Base-by-base conservation (phyloP, 2,797 vertebrate genomes). In the Rhinogobio ventralis region DNA sequence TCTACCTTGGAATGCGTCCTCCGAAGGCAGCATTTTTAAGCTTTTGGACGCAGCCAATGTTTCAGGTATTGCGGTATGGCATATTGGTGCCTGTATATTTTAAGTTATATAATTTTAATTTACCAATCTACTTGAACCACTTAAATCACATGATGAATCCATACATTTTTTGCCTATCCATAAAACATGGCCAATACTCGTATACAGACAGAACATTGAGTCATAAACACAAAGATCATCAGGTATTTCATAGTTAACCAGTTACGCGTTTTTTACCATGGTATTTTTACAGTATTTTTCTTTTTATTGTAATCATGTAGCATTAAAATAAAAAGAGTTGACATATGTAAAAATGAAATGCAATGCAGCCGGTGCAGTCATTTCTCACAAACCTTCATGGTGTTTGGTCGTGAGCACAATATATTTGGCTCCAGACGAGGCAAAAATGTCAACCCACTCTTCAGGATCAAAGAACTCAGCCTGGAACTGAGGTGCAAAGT, bases 341-440 rank as follows among this genome's bases (percentile, higher is more conserved):
- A n/a, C 20, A 15, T 57, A 25, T 25, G 11, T 6, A 33, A 4
- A 79, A 46, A 30, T 23, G 0, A 57, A 39, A 7, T 19, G 15
- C 23, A 46, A 9, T 42, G 76, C 55, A 79, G 25, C 20, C 42
- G 2, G 42, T 23, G 53, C 17, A 55, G n/a, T 30, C 2, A 36
- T 76, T 30, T 42, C 1, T n/a, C 80, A 84, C 90, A 91, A 91
- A 99, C 98, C 98, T 96, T 99, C 98, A 2, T 99, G 98, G 91
- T 99, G 98, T 92, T 99, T 99, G 42, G 97, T 96, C 46, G 98
- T 99, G 84, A 99, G 94, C 55, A 99, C 98, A 25, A 99, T 91
- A 1, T 99, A 99, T 89, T 97, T 99, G 86, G 98, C 98, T 81
- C 98, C 98, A 0, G 98, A 99, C 19, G 96, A 93, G 39, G 92